Evolutionary conservation across 2,113 vertebrate genomes (phyloP), one percentile per base, ranked within the genome.

Genomic region (Halcyon malimbica): DNA sequence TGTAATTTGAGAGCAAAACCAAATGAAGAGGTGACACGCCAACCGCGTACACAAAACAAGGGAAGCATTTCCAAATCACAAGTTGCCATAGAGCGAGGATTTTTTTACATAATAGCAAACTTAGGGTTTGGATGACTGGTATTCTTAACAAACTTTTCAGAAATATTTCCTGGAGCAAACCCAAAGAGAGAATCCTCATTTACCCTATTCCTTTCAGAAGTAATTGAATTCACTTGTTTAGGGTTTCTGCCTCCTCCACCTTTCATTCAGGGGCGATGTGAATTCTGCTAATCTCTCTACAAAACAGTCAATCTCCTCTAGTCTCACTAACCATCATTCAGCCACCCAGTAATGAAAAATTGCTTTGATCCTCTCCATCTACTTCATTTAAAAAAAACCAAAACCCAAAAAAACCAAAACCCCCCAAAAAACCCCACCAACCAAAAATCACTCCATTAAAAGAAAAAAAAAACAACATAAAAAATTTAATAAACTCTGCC

Each of bases 121-220:
- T 97, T 94, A 97, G 92, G 79, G 93, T 97, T 97, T 97, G 93
- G 94, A 92, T 97, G 93, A 95, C 94, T 94, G 91, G 89, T 96
- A 96, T 97, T 97, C 93, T 97, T 97, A 92, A 97, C 95, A 92
- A 97, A 98, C 95, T 97, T 98, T 97, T 97, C 96, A 97, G 96
- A 97, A 96, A 96, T 97, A 98, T 97, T 98, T 98, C 87, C 97
- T 97, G 96, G 97, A 98, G 94, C 59, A 87, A 93, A 75, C 94
- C 96, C 93, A 97, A 97, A 81, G 91, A 96, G 86, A 68, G 89
- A 92, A 94, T 96, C 91, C 93, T 97, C 93, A 96, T 97, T 97
- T 96, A 96, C 95, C 91, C 94, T 93, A 92, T 95, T 97, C 96
- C 96, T 96, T 96, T 94, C 94, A 91, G 79, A 96, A 83, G 94